A percentile compares a stretch with the other conserved stretches of the same genome.
Evolutionary conservation across 2,888 invertebrate species (phyloP).

Genomic region (Xestia sexstrigata): DNA sequence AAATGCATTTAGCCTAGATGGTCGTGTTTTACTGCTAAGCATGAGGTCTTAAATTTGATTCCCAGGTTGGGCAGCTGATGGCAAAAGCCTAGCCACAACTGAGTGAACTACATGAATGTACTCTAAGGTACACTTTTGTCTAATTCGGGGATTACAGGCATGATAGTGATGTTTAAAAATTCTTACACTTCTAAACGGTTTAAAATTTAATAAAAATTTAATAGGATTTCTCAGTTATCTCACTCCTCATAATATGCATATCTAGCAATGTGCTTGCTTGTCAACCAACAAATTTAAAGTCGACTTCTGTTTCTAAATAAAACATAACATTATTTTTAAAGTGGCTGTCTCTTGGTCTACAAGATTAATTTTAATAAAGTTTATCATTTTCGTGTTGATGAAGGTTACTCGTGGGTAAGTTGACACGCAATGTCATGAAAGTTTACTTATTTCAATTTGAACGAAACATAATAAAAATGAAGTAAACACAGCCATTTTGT

Average conservation of each 20-base stretch:
- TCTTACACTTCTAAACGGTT: background rate
- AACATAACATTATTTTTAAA: background rate
- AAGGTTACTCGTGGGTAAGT: slow-evolving; percentile 16
- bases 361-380: slow-evolving; percentile 32
- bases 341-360: slow-evolving; percentile 19
- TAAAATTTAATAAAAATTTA: background rate
- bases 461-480: slow-evolving; percentile 1
- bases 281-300: background rate
- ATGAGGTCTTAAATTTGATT: background rate
- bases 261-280: background rate
- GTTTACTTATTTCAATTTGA: slow-evolving; percentile 19
- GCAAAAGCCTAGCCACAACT: background rate
- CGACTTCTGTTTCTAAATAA: background rate
- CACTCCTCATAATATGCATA: background rate
- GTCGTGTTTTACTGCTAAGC: background rate
- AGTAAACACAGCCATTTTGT: background rate
- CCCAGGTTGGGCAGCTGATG: background rate
- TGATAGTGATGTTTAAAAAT: background rate
- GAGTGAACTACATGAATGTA: background rate
- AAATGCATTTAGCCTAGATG: background rate
- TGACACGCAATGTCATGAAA: slow-evolving; percentile 27
- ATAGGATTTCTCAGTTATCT: background rate
- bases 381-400: slow-evolving; percentile 30
- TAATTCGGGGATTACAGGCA: background rate
- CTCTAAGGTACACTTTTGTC: background rate